Base-by-base conservation (phyloP, 2,113 vertebrate genomes). In the Casuarius casuarius region DNA sequence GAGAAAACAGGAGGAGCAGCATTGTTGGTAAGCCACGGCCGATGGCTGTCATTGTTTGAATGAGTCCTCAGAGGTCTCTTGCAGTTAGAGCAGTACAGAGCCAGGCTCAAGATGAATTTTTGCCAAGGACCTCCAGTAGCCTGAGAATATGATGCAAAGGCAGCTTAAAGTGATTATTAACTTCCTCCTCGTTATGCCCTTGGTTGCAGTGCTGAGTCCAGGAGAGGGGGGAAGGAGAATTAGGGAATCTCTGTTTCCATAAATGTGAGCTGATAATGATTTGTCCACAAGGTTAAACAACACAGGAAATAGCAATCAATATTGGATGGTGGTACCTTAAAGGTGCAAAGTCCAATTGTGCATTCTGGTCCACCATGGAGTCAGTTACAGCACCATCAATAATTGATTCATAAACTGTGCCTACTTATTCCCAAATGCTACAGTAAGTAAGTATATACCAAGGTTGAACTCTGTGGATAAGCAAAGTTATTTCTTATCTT, bases 381-480 rank as follows among this genome's bases (percentile, higher is more conserved):
- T 63, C 62, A 77, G 96, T 97, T 97, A 96, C 78, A 92, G 76
- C 74, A 92, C 66, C 90, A 97, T 98, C 96, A 98, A 97, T 97
- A 97, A 98, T 88, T 92, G 86, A 97, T 97, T 79, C 73, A 94
- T 97, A 97, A 97, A 94, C 90, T 87, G 71, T 95, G 87, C 77
- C 87, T 87, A 80, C 94, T 95, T 97, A 97, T 97, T 97, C 95
- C 90, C 94, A 94, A 96, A 96, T 87, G 94, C 89, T 84, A 84
- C 91, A 92, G 75, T 67, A 97, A 91, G 90, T 96, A 98, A 97
- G 97, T 71, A 91, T 63, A 63, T 66, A 80, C 44, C 35, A 51
- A 85, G 70, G 8, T 28, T 78, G 79, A 91, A 92, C 90, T 97
- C 58, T 16, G 29, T 90, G 40, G 58, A 29, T 73, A 94, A 80